Conservation (phyloP, 2,797 vertebrate genomes). For the Squalus acanthias region DNA sequence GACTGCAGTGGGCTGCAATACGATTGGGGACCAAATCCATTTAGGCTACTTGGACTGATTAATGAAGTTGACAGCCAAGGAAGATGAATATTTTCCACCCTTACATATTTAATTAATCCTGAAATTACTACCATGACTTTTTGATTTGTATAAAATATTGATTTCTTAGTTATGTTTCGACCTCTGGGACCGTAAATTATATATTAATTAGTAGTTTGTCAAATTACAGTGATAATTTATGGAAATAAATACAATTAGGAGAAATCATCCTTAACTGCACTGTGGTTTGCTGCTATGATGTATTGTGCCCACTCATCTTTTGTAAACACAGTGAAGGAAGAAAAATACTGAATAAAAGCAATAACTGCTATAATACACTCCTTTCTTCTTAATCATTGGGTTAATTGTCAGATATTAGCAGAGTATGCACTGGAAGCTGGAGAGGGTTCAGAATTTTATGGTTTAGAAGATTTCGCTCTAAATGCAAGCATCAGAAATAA, state of each 20-base stretch:
- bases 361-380: not conserved
- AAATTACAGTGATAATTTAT: conserved; percentile 36
- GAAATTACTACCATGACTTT: not conserved
- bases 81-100: conserved; percentile 21
- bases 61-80: conserved; percentile 23
- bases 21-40: not conserved
- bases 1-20: not conserved
- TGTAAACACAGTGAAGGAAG: not conserved
- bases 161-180: conserved; percentile 31
- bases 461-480: not conserved
- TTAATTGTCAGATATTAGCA: not conserved
- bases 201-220: conserved; percentile 32
- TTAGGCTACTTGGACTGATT: conserved; percentile 2
- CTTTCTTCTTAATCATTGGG: not conserved
- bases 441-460: not conserved
- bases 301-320: not conserved
- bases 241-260: conserved; percentile 35
- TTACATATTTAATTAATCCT: conserved; percentile 14
- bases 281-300: not conserved
- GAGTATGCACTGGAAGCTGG: not conserved
- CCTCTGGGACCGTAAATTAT: conserved; percentile 22
- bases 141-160: conserved; percentile 35
- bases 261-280: conserved; percentile 13
- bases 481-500: not conserved
- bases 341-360: not conserved